Evolutionary conservation across 2,113 vertebrate species (phyloP), one percentile per base, ranked within the genome.

Genomic region (Amblyopsis rosae): DNA sequence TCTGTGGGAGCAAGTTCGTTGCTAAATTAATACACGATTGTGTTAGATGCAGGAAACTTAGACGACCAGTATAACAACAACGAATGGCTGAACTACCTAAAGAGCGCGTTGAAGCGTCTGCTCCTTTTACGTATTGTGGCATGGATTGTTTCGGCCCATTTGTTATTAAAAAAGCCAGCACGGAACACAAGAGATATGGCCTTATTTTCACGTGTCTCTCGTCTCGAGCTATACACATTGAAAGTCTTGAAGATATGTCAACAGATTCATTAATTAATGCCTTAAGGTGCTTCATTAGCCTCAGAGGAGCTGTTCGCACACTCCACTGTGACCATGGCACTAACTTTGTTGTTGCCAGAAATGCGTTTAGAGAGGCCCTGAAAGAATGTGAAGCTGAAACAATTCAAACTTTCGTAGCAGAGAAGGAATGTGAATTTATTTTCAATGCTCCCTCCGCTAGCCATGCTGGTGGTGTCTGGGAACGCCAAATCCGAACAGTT

Each of bases 81-180:
- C 19, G 26, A 19, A 58, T 58, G 56, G 2, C 56, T 7, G 57
- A 8, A 56, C 67, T 79, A 1, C 72, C 71, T 46, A 70, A 62
- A 53, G 62, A 79, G 11, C 51, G 58, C 26, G 13, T 57, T 12
- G 71, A 74, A 66, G 45, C 4, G 0, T 74, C 71, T 19, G 56
- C 70, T 15, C 12, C 65, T 4, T 65, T 53, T 3, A 33, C 45
- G 32, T 59, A 60, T 8, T n/a, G 49, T 15, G 59, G 69, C 0
- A 75, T 79, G 57, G 77, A 80, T 19, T 80, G 72, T 7, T 80
- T 80, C 9, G 51, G 68, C 0, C 67, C 64, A 3, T 80, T 80
- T n/a, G 0, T 72, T 1, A 15, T 69, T 9, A 80, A 60, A 11
- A 64, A 8, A 4, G 54, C 4, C 9, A 2, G 73, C 3, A 80